Conservation (phyloP, 2,797 vertebrate species). For the Alfaro cultratus region DNA sequence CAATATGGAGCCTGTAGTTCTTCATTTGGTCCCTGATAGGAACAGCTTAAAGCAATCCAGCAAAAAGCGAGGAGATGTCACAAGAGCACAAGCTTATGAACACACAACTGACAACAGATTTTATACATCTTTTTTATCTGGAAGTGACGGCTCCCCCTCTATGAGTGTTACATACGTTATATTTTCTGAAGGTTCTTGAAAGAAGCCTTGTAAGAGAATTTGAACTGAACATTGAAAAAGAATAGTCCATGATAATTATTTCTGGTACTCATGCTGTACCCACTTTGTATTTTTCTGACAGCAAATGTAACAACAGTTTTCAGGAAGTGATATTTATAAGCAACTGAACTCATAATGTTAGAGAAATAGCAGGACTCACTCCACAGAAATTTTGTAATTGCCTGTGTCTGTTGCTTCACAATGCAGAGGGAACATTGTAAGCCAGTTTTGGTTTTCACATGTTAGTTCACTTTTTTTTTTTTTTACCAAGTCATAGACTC, state of each 20-base stretch:
- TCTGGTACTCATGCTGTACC: neutral
- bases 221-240: conserved; percentile 20
- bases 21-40: neutral
- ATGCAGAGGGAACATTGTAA: neutral
- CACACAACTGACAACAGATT: neutral
- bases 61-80: conserved; percentile 2
- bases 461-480: neutral
- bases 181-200: conserved; percentile 10
- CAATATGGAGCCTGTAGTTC: neutral
- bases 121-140: conserved; percentile 4
- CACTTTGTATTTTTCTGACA: neutral
- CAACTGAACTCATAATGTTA: neutral
- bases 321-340: neutral
- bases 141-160: conserved; percentile 3
- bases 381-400: neutral
- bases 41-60: conserved; percentile 4
- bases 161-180: neutral
- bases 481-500: neutral
- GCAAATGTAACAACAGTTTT: neutral
- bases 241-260: conserved; percentile 13
- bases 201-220: conserved; percentile 9
- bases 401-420: neutral
- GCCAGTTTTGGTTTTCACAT: neutral
- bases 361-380: neutral
- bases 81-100: neutral